Evolutionary conservation across 2,888 invertebrate genomes (phyloP).

Genomic region (Zeuzera pyrina): DNA sequence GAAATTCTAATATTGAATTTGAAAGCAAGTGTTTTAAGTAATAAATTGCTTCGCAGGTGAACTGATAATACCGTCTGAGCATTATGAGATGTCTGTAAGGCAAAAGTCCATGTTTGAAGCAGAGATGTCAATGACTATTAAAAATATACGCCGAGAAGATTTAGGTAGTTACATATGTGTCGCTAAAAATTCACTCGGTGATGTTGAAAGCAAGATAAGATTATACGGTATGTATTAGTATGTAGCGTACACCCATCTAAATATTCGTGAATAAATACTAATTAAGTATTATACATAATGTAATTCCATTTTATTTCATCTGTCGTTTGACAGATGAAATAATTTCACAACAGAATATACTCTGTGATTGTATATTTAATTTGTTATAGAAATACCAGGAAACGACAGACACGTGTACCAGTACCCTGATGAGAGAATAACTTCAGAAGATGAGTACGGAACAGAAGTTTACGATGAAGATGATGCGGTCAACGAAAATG

Average conservation of each 20-base stretch:
- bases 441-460: constrained; percentile 57
- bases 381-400: constrained; percentile 66
- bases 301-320: constrained; percentile 7
- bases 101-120: constrained; percentile 87
- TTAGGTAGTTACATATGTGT: constrained; percentile 90
- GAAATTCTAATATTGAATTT: constrained; percentile 71
- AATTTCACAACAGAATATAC: constrained; percentile 11
- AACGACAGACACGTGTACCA: constrained; percentile 60
- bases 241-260: too few relatives aligned
- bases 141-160: constrained; percentile 83
- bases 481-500: constrained; percentile 26
- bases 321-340: constrained; percentile 4
- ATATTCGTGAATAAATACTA: too few relatives aligned
- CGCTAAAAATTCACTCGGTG: constrained; percentile 89
- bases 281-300: too few relatives aligned
- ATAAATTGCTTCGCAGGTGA: constrained; percentile 75
- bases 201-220: constrained; percentile 90
- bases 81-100: constrained; percentile 83
- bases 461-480: constrained; percentile 56
- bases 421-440: constrained; percentile 50
- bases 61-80: constrained; percentile 88
- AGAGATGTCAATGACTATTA: constrained; percentile 86
- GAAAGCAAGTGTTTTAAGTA: constrained; percentile 56
- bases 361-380: constrained; percentile 15
- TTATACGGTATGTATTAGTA: constrained; percentile 94